These are phyloP conservation scores for Ennomos erosarius DNA, from an alignment of 2,888 invertebrate genomes.

Conservation along the genomic window DNA sequence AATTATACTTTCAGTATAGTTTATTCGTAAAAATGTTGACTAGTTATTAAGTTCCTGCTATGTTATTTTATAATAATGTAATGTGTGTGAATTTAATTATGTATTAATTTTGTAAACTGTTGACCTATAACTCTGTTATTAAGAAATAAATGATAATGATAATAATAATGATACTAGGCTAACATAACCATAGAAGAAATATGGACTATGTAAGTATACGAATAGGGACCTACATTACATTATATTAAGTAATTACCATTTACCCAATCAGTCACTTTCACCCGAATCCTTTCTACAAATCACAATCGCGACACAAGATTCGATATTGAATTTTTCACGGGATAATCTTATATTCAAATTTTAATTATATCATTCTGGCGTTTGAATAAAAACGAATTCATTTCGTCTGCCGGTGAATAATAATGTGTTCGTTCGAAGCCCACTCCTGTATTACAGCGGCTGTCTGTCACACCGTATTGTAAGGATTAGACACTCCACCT, in stretches of 20 bases:
- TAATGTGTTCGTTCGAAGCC: constrained; percentile 67
- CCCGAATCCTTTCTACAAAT: constrained; percentile 47
- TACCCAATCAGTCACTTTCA: constrained; percentile 8
- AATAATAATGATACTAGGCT: no score
- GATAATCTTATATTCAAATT: constrained; percentile 83
- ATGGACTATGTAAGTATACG: not conserved
- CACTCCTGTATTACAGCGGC: constrained; percentile 61
- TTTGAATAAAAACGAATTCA: constrained; percentile 84
- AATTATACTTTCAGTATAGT: no score
- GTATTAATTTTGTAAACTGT: no score
- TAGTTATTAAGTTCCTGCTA: no score
- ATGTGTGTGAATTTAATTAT: no score
- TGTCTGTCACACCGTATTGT: constrained; percentile 58
- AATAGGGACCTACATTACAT: not conserved
- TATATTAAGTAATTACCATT: constrained; percentile 18
- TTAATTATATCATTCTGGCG: constrained; percentile 82
- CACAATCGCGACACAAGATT: constrained; percentile 53
- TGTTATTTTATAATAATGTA: no score
- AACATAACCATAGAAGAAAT: no score
- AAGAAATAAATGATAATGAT: no score
- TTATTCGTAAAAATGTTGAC: no score
- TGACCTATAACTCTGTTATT: no score
- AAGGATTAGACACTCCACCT: constrained; percentile 43
- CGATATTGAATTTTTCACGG: constrained; percentile 75
- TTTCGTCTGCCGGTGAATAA: constrained; percentile 78